Base-by-base conservation (phyloP, 2,797 vertebrate genomes). In the Megaceryle alcyon region DNA sequence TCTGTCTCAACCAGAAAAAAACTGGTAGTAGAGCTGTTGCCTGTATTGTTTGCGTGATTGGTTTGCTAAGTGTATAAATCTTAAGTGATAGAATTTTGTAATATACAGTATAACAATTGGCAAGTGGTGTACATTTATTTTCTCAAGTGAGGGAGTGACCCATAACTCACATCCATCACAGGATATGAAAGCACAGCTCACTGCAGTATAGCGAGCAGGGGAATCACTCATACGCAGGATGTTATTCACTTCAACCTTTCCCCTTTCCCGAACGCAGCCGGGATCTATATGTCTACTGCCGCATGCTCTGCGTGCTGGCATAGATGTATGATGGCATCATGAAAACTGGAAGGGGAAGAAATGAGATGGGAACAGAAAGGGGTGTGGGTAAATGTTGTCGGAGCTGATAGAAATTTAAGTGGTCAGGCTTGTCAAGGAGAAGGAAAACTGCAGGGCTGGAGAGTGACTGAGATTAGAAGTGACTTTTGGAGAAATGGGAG, bases 191-290 rank as follows among this genome's bases (percentile, higher is more conserved):
- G 90, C 82, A 66, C 80, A 92, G 89, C 92, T 96, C 94, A 76
- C 86, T 95, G 78, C 71, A 81, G 86, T 88, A 94, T 72, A 61
- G 94, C 75, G 20, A 93, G 88, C 72, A 71, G 85, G 72, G 91
- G 94, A 97, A 96, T 95, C 76, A 71, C 71, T 97, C 95, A 96
- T 70, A 96, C 14, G 1, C 14, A 21, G 87, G 94, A 70, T 90
- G 92, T 96, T 96, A 96, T 94, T 96, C 88, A 88, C 86, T 94
- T 75, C 95, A 95, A 96, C 96, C 95, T 96, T 94, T 95, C 88
- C 81, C 94, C 96, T 94, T 92, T 87, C 48, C 76, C 80, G 86
- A 91, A 68, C 0, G 6, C 80, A 91, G 89, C 46, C 87, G 80
- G 83, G 90, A 82, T 96, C 96, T 96, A 65, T 95, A 75, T 72